Evolutionary conservation across 2,888 invertebrate species (phyloP), one percentile per base, ranked within the genome.

Genomic region (Caenorhabditis japonica): DNA sequence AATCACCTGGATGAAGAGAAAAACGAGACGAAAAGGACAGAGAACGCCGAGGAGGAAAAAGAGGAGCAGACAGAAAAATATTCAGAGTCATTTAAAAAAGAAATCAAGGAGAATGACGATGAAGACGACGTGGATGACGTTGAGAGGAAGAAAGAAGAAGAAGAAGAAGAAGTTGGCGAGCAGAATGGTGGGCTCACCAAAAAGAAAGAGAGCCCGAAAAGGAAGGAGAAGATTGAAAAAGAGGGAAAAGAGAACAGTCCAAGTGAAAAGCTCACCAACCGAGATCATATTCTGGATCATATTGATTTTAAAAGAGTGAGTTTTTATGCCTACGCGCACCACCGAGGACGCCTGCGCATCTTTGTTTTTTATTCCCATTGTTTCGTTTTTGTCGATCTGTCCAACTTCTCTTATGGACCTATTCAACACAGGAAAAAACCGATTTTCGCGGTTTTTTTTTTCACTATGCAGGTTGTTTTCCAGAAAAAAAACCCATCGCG

Each of bases 291-390:
- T 52, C 38, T 69, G 2, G 74, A 74, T 55, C 69, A 74, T 49
- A 21, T 69, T 17, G 64, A 74, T 13, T 52, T 74, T 0, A 58
- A 60, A 69, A 36, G 74, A 33, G 74, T 74, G n/a, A 46, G 64
- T 41, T 17, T 13, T 34, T 3, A n/a, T n/a, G n/a, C n/a, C n/a
- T n/a, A n/a, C n/a, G n/a, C n/a, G n/a, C n/a, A n/a, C n/a, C n/a
- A n/a, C n/a, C n/a, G n/a, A n/a, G n/a, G n/a, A n/a, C n/a, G n/a
- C n/a, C n/a, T n/a, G n/a, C n/a, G n/a, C n/a, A n/a, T n/a, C n/a
- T n/a, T n/a, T n/a, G n/a, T n/a, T n/a, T n/a, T n/a, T n/a, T n/a
- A n/a, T n/a, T n/a, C n/a, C n/a, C n/a, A n/a, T n/a, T n/a, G n/a
- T n/a, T n/a, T n/a, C n/a, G n/a, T n/a, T n/a, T n/a, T n/a, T n/a